phyloP scores from a whole-genome alignment of 35 echinoderm and acorn worm species.

The Chiridota heheva region DNA sequence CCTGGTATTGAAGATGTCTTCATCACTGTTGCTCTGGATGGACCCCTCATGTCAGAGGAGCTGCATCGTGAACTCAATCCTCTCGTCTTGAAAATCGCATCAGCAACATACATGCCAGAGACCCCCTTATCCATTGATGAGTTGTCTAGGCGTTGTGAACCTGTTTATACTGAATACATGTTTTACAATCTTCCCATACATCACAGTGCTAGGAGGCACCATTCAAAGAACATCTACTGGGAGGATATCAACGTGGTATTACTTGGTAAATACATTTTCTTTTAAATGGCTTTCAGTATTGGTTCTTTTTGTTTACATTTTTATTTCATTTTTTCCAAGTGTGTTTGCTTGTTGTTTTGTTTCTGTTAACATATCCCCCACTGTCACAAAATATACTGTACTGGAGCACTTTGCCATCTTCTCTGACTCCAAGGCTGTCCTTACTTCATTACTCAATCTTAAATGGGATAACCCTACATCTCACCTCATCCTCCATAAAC shows the following conservation, averaged over 20 bases:
- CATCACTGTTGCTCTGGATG: constrained; percentile 92
- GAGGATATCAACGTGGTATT: constrained; percentile 96
- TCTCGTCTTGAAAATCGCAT: constrained; percentile 80
- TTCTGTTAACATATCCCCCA: too few relatives aligned
- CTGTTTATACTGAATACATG: constrained; percentile 77
- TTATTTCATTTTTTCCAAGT: too few relatives aligned
- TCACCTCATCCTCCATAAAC: too few relatives aligned
- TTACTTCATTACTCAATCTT: too few relatives aligned
- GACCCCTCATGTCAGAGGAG: constrained; percentile 80
- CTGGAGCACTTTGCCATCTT: too few relatives aligned
- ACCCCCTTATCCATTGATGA: constrained; percentile 61
- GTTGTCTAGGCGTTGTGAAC: constrained; percentile 55
- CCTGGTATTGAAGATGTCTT: constrained; percentile 88
- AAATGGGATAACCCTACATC: too few relatives aligned
- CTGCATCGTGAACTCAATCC: constrained; percentile 78
- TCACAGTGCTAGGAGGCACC: constrained; percentile 52
- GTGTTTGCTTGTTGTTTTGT: too few relatives aligned
- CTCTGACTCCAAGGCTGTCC: too few relatives aligned
- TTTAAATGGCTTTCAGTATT: background rate
- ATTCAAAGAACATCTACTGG: constrained; percentile 84
- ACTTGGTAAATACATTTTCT: constrained; percentile 62
- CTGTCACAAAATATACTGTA: too few relatives aligned
- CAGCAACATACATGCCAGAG: constrained; percentile 60
- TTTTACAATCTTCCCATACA: constrained; percentile 72
- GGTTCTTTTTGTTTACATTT: background rate